These are phyloP conservation scores for Poecile atricapillus DNA, from an alignment of 2,113 vertebrate genomes.

Conservation along the genomic window DNA sequence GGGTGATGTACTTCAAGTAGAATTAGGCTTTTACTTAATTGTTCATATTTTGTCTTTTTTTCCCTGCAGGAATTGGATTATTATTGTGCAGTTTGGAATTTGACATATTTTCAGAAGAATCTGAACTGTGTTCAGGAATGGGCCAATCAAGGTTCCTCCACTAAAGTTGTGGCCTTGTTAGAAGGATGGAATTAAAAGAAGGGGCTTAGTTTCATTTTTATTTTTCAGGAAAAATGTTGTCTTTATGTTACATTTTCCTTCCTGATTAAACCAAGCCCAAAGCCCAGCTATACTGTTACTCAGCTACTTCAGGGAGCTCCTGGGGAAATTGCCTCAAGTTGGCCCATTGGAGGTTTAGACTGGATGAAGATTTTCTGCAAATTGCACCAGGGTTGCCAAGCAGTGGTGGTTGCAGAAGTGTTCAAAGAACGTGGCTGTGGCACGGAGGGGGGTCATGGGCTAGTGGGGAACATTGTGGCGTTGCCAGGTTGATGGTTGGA, in stretches of 20 bases:
- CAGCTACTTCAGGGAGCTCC: not conserved
- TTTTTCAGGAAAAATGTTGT: not conserved
- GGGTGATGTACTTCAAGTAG: constrained; percentile 33
- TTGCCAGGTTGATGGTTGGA: not conserved
- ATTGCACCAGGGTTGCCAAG: not conserved
- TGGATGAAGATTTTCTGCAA: not conserved
- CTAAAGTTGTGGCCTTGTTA: constrained; percentile 16
- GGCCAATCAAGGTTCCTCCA: constrained; percentile 1
- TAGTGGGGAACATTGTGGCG: not conserved
- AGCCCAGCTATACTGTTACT: not conserved
- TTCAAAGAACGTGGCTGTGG: rapidly evolving
- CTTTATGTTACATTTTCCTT: not conserved
- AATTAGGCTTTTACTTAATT: constrained; percentile 44
- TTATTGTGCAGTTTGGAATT: constrained; percentile 65
- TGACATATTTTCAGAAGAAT: constrained; percentile 59
- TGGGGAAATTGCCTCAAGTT: not conserved
- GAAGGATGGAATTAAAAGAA: constrained; percentile 15
- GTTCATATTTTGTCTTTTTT: constrained; percentile 44
- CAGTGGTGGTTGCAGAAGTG: not conserved
- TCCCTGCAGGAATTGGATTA: constrained; percentile 58
- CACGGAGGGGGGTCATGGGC: rapidly evolving
- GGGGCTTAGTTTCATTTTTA: not conserved
- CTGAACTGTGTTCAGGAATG: constrained; percentile 34
- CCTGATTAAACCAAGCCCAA: not conserved
- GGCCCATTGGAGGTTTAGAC: not conserved